A percentile compares a stretch with the other conserved stretches of the same genome.
phyloP scores from a whole-genome alignment of 1,140 invertebrate species.

The Ceratosolen fusciceps region DNA sequence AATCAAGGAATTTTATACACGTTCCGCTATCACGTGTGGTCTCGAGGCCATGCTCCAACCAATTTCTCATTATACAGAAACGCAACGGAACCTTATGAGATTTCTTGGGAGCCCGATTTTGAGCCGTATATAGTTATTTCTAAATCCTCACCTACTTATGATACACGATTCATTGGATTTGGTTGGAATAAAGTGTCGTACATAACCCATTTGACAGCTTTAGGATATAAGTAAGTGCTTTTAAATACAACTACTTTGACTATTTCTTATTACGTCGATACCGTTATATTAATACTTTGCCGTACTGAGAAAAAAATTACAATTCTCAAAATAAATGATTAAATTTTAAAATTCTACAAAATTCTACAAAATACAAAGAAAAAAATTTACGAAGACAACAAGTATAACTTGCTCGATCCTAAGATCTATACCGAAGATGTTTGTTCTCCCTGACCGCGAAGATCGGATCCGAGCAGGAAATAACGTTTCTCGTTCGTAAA shows the following conservation, averaged over 20 bases:
- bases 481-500: no score
- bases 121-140: slow-evolving; percentile 92
- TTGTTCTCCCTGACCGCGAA: no score
- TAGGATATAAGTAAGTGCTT: slow-evolving; percentile 78
- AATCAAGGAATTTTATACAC: slow-evolving; percentile 83
- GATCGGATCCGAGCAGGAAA: no score
- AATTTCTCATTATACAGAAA: slow-evolving; percentile 89
- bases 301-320: no score
- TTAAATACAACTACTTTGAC: slow-evolving; percentile 5
- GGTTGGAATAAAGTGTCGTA: slow-evolving; percentile 98
- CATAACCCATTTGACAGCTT: slow-evolving; percentile 89
- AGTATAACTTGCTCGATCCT: no score
- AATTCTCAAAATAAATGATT: no score
- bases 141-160: slow-evolving; percentile 84
- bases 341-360: no score
- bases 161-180: slow-evolving; percentile 92
- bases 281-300: no score
- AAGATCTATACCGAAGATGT: no score
- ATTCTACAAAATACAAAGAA: no score
- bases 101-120: slow-evolving; percentile 91
- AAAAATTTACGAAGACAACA: no score
- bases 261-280: no score
- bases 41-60: slow-evolving; percentile 88
- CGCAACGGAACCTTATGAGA: slow-evolving; percentile 85
- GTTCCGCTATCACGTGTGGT: slow-evolving; percentile 87